Evolutionary conservation across 1,140 invertebrate genomes (phyloP).

Genomic region (Lasaia peninsularis): DNA sequence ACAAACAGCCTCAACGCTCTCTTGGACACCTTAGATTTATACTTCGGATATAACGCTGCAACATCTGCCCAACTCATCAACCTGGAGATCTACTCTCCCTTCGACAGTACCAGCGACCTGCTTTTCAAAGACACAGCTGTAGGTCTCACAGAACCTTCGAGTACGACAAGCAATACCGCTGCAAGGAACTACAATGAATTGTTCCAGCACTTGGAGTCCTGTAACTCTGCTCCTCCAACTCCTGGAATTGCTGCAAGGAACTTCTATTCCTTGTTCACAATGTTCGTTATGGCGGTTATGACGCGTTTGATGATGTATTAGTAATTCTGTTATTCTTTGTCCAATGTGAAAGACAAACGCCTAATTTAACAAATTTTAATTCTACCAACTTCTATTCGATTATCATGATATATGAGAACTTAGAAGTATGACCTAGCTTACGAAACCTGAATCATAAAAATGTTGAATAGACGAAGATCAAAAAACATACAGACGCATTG

Average conservation of each 20-base stretch:
- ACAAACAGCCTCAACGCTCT: constrained; percentile 44
- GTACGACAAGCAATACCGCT: constrained; percentile 32
- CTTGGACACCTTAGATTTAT: constrained; percentile 42
- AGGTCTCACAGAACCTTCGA: constrained; percentile 63
- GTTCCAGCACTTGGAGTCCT: constrained; percentile 61
- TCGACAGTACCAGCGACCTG: constrained; percentile 72
- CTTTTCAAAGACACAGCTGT: constrained; percentile 79
- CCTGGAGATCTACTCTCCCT: constrained; percentile 77
- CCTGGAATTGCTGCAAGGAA: constrained; percentile 30
- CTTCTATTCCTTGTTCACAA: constrained; percentile 39
- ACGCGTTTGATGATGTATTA: constrained; percentile 38
- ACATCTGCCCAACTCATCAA: constrained; percentile 68
- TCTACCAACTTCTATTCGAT: too few relatives aligned
- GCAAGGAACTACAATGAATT: constrained; percentile 64
- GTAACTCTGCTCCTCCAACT: constrained; percentile 37
- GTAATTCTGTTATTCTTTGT: too few relatives aligned
- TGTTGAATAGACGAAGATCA: too few relatives aligned
- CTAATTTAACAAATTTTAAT: too few relatives aligned
- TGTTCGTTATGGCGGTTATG: constrained; percentile 34
- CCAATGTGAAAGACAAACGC: too few relatives aligned
- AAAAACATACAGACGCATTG: too few relatives aligned
- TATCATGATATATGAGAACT: too few relatives aligned
- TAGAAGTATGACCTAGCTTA: too few relatives aligned
- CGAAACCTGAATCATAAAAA: too few relatives aligned
- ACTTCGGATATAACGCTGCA: constrained; percentile 52